Conservation (phyloP, 1,140 invertebrate genomes). For the Galendromus occidentalis region DNA sequence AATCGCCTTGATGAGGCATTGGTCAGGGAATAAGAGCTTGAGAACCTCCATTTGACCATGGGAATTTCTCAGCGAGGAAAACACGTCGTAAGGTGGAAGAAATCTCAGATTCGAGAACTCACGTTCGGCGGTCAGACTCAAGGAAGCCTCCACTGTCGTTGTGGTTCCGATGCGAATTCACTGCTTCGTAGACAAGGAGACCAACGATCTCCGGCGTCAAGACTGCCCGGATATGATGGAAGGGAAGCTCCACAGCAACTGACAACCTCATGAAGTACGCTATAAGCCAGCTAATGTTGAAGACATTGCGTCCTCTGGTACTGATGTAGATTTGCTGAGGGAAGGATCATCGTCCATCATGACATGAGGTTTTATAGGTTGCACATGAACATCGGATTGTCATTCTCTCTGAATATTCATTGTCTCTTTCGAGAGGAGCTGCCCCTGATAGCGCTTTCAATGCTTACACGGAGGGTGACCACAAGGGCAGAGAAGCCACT, state of each 20-base stretch:
- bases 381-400: no score
- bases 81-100: no score
- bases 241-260: background rate
- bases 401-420: no score
- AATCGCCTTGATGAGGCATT: background rate
- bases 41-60: no score
- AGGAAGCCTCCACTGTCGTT: background rate
- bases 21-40: no score
- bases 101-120: no score
- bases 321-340: background rate
- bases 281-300: constrained; percentile 1
- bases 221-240: background rate
- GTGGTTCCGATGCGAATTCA: background rate
- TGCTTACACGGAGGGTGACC: background rate
- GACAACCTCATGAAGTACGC: background rate
- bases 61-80: no score
- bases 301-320: background rate
- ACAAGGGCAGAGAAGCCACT: constrained; percentile 1
- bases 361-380: no score
- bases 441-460: no score
- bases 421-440: no score
- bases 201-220: background rate
- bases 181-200: background rate
- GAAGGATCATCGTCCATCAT: no score
- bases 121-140: background rate